Conservation (phyloP, 2,888 invertebrate genomes). For the Plutella xylostella region DNA sequence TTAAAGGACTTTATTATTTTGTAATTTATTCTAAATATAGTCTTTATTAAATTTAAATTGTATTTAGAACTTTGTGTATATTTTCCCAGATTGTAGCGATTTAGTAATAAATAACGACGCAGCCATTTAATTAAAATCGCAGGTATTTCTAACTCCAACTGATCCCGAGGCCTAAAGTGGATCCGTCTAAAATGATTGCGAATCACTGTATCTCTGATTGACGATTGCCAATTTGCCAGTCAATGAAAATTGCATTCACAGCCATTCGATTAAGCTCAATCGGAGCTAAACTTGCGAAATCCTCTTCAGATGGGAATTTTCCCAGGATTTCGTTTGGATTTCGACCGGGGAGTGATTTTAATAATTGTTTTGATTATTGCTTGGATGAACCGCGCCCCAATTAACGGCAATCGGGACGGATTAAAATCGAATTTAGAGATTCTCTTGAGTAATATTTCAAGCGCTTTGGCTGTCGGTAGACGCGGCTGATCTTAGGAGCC, state of each 20-base stretch:
- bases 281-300: conserved; percentile 20
- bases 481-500: conserved; percentile 23
- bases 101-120: too few relatives aligned
- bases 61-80: too few relatives aligned
- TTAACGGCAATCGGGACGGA: conserved; percentile 49
- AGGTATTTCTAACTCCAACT: too few relatives aligned
- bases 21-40: too few relatives aligned
- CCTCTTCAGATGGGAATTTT: conserved; percentile 34
- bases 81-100: too few relatives aligned
- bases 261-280: conserved; percentile 56
- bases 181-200: too few relatives aligned
- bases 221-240: conserved; percentile 62
- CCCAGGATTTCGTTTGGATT: conserved; percentile 38
- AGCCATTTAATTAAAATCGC: too few relatives aligned
- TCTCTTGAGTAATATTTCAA: conserved; percentile 37
- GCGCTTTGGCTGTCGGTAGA: conserved; percentile 40
- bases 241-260: conserved; percentile 63
- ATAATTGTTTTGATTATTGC: conserved; percentile 32
- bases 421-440: conserved; percentile 45
- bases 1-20: too few relatives aligned
- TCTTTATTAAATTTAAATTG: too few relatives aligned
- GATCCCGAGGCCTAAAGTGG: too few relatives aligned
- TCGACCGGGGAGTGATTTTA: conserved; percentile 30
- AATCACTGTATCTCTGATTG: conserved; percentile 35
- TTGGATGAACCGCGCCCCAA: conserved; percentile 32